Evolutionary conservation across 1,140 invertebrate species (phyloP).

Genomic region (Probaryconus sp.): DNA sequence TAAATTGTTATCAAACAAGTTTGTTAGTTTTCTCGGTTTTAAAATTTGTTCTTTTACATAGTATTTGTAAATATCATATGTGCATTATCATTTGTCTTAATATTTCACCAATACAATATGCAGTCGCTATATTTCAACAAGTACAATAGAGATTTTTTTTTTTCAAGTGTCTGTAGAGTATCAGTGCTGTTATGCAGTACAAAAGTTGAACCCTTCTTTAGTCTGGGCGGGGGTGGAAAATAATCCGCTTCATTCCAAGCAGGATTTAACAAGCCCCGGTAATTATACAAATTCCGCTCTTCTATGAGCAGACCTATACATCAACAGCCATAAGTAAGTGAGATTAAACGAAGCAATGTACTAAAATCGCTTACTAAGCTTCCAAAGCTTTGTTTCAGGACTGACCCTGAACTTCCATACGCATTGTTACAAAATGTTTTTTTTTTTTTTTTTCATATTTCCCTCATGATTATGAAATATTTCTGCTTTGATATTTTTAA

Average conservation of each 20-base stretch:
- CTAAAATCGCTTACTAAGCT: conserved; percentile 28
- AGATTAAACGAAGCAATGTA: conserved; percentile 15
- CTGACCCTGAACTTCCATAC: conserved; percentile 9
- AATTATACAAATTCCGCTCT: conserved; percentile 43
- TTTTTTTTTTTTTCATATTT: neutral
- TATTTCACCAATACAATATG: neutral
- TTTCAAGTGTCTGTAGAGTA: conserved; percentile 36
- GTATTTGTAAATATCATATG: too few relatives aligned
- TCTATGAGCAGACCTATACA: conserved; percentile 25
- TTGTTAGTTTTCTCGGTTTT: too few relatives aligned
- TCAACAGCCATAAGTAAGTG: conserved; percentile 9
- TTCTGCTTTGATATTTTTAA: too few relatives aligned
- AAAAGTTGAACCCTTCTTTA: conserved; percentile 43
- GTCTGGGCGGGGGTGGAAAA: conserved; percentile 40
- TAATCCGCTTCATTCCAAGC: conserved; percentile 46
- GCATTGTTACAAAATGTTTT: neutral
- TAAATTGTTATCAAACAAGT: too few relatives aligned
- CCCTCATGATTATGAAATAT: neutral
- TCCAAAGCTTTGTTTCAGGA: conserved; percentile 2
- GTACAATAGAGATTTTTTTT: conserved; percentile 13
- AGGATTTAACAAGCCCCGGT: conserved; percentile 50
- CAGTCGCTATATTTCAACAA: conserved; percentile 16
- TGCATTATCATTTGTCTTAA: neutral
- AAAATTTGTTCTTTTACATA: too few relatives aligned
- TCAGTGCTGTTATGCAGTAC: conserved; percentile 21